Conservation (phyloP, 2,113 vertebrate genomes). For the Pagrus major region DNA sequence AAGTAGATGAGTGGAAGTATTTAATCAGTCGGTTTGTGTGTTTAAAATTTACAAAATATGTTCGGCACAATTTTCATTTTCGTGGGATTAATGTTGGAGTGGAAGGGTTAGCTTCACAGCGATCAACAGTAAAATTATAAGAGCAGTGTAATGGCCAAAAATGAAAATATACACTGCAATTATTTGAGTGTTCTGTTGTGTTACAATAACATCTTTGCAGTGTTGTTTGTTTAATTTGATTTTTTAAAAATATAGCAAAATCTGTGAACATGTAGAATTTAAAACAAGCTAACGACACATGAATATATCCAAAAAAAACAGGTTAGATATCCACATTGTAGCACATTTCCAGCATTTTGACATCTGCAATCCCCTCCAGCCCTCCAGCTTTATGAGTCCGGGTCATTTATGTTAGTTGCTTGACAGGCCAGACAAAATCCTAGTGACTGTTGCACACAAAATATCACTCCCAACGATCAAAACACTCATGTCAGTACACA, state of each 20-base stretch:
- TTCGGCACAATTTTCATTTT: not conserved
- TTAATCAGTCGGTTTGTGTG: not conserved
- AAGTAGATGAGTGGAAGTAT: not conserved
- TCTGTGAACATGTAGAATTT: not conserved
- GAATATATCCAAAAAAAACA: not conserved
- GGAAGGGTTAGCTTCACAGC: not conserved
- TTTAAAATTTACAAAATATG: slow-evolving; percentile 6
- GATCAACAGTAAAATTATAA: not conserved
- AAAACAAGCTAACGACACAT: not conserved
- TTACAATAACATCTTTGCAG: not conserved
- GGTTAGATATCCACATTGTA: slow-evolving; percentile 1
- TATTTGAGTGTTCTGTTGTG: not conserved
- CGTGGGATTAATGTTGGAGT: not conserved
- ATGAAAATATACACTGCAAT: not conserved
- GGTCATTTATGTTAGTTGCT: slow-evolving; percentile 30
- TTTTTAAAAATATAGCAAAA: not conserved
- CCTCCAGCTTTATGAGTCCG: slow-evolving; percentile 23
- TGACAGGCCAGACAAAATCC: slow-evolving; percentile 58
- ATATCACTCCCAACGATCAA: slow-evolving; percentile 53
- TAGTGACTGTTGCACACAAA: slow-evolving; percentile 53
- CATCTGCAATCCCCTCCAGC: slow-evolving; percentile 13
- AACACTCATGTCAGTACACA: slow-evolving; percentile 54
- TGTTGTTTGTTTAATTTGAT: not conserved
- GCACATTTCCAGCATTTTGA: slow-evolving; percentile 1
- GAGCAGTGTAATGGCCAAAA: not conserved